A percentile compares a stretch with the other conserved stretches of the same genome.
phyloP scores from a whole-genome alignment of 1,140 invertebrate genomes.

The Adelges cooleyi region DNA sequence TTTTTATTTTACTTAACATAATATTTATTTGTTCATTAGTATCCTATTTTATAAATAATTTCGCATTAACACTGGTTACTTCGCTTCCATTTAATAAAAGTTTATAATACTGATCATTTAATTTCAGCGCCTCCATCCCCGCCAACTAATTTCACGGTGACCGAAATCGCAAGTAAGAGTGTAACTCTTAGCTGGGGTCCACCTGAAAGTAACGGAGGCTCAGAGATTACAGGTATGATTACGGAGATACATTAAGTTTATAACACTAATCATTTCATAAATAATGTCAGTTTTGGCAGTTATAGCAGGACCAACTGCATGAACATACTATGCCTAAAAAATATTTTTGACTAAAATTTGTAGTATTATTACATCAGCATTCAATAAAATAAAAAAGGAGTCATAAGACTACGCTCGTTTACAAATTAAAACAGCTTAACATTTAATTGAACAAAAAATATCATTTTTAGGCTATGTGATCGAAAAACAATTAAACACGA shows the following conservation, averaged over 20 bases:
- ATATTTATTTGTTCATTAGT: not conserved
- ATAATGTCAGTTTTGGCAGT: too few species aligned
- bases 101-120: constrained; percentile 9
- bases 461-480: constrained; percentile 67
- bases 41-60: too few species aligned
- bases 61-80: not conserved
- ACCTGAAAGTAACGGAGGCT: constrained; percentile 71
- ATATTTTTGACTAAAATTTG: too few species aligned
- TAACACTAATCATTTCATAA: too few species aligned
- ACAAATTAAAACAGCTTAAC: too few species aligned
- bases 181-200: constrained; percentile 77
- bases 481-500: constrained; percentile 67
- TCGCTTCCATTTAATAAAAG: too few species aligned
- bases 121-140: constrained; percentile 65
- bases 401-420: too few species aligned
- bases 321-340: too few species aligned
- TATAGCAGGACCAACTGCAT: too few species aligned
- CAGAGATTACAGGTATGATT: constrained; percentile 61
- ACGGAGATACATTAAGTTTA: not conserved
- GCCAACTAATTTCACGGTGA: constrained; percentile 61
- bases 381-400: too few species aligned
- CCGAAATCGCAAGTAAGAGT: constrained; percentile 70
- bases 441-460: too few species aligned
- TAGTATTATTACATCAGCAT: too few species aligned
- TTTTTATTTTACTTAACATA: not conserved